Percentiles rank a stretch among this genome's conserved stretches.
Conservation (phyloP, 2,888 invertebrate genomes). For the Caenorhabditis virilis region DNA sequence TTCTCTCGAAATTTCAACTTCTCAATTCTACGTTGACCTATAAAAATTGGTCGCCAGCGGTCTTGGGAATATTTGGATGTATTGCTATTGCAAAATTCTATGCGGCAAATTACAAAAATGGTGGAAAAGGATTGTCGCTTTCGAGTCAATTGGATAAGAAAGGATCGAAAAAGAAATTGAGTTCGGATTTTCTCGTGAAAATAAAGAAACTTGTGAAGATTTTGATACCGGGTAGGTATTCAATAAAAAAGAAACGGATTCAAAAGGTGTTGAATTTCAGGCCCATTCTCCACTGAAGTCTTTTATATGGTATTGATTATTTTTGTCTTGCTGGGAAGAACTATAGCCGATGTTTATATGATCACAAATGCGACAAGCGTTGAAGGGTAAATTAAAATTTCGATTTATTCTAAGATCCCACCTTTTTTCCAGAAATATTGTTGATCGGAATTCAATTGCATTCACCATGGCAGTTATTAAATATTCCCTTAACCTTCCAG, state of each 20-base stretch:
- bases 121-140: constrained; percentile 14
- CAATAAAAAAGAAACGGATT: too few relatives aligned
- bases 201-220: constrained; percentile 22
- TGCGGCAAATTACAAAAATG: constrained; percentile 12
- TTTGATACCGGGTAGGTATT: constrained; percentile 16
- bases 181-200: constrained; percentile 28
- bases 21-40: constrained; percentile 34
- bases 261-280: neutral
- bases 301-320: constrained; percentile 73
- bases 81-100: constrained; percentile 33
- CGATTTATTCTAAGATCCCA: too few relatives aligned
- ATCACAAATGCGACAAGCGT: constrained; percentile 90
- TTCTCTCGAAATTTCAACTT: constrained; percentile 39
- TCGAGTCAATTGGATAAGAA: constrained; percentile 5
- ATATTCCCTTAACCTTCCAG: constrained; percentile 84
- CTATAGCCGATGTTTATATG: constrained; percentile 95
- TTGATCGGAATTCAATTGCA: constrained; percentile 81
- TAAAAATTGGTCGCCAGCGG: constrained; percentile 45
- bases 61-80: constrained; percentile 42
- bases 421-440: constrained; percentile 79
- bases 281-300: constrained; percentile 55
- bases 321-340: constrained; percentile 81
- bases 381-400: constrained; percentile 81
- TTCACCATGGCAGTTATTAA: constrained; percentile 80
- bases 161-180: constrained; percentile 18